A percentile compares a stretch with the other conserved stretches of the same genome.
Evolutionary conservation across 2,113 vertebrate genomes (phyloP).

Genomic region (Passerina amoena): DNA sequence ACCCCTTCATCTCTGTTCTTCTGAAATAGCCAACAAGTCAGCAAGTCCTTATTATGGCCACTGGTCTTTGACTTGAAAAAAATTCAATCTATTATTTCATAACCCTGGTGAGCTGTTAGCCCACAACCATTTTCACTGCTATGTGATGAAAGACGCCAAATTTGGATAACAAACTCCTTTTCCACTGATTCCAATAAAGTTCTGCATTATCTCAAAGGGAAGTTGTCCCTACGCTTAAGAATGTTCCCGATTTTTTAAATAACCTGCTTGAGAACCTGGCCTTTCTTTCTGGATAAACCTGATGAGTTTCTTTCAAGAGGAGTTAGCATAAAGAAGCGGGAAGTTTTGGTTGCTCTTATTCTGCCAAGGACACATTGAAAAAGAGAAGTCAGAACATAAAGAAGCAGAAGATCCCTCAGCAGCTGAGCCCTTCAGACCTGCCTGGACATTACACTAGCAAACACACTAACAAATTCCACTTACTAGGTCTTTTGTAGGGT

Average conservation of each 20-base stretch:
- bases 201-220: background rate
- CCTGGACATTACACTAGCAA: background rate
- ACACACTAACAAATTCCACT: slow-evolving; percentile 34
- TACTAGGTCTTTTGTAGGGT: slow-evolving; percentile 86
- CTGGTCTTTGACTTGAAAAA: background rate
- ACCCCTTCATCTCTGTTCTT: background rate
- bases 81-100: background rate
- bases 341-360: background rate
- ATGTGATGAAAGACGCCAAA: background rate
- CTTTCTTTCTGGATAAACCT: background rate
- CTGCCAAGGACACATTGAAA: background rate
- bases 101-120: background rate
- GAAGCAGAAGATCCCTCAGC: background rate
- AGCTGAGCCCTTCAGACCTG: background rate
- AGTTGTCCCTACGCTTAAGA: background rate
- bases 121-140: background rate
- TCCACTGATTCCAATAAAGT: background rate
- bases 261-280: background rate
- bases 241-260: background rate
- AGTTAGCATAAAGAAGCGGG: background rate
- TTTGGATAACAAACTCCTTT: background rate
- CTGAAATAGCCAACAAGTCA: background rate
- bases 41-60: background rate
- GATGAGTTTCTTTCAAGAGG: background rate
- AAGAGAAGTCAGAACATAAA: background rate